These are phyloP conservation scores for Morone chrysops DNA, from an alignment of 2,113 vertebrate genomes.

Conservation along the genomic window DNA sequence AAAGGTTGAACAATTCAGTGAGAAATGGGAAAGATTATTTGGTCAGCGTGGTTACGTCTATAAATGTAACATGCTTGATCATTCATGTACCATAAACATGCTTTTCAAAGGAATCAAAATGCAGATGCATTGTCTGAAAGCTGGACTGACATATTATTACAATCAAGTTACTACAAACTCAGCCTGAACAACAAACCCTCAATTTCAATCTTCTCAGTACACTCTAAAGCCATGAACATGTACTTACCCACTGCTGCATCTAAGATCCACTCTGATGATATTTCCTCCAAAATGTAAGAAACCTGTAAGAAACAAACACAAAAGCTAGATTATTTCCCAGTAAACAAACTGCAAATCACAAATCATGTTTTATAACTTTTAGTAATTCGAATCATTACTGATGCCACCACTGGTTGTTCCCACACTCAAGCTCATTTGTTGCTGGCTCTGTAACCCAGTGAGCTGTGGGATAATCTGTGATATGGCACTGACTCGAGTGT, in stretches of 20 bases:
- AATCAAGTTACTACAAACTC: background rate
- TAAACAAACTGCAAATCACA: background rate
- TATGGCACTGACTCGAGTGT: background rate
- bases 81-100: background rate
- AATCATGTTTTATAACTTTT: background rate
- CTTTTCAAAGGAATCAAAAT: background rate
- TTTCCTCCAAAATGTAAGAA: background rate
- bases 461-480: conserved; percentile 30
- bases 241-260: conserved; percentile 20
- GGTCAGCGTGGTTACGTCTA: no score
- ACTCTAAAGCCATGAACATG: conserved; percentile 1
- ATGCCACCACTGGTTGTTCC: background rate
- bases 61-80: background rate
- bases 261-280: background rate
- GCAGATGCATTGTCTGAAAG: background rate
- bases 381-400: background rate
- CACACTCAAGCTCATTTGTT: background rate
- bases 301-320: conserved; percentile 50
- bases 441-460: background rate
- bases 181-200: background rate
- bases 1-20: background rate
- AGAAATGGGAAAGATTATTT: background rate
- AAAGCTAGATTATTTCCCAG: background rate
- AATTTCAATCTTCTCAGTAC: background rate
- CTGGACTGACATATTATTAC: background rate